Evolutionary conservation across 2,113 vertebrate species (phyloP), one percentile per base, ranked within the genome.

Genomic region (Pagrus major): DNA sequence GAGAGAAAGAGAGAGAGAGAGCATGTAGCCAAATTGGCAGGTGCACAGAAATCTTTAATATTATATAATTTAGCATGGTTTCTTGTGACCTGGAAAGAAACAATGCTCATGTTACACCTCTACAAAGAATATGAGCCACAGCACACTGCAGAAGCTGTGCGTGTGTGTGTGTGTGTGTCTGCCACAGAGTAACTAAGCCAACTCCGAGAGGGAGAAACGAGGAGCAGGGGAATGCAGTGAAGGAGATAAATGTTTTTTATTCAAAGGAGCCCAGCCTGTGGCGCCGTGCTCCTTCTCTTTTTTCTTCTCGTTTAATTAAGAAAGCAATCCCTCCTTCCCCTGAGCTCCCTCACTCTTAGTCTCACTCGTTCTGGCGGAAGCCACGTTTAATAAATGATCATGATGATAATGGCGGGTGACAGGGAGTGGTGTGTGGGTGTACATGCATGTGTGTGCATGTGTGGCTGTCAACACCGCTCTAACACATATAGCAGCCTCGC

Each of bases 371-470:
- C 83, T 88, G 79, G 89, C 56, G 69, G 78, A 88, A 88, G 87
- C 71, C 88, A 84, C 81, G 52, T 90, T 93, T 92, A 93, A 92
- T 92, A 94, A 93, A 93, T 94, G 78, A 94, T 94, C 80, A 68
- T 64, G 86, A 91, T 68, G 89, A 89, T 92, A 87, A 93, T 86
- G 66, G 55, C 56, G 86, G 68, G 72, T 86, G 91, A 91, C 81
- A 81, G 33, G 51, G 61, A 84, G 85, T 47, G 71, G 76, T 80
- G 82, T 39, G 59, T 9, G 23, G 15, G 49, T 58, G 42, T 58
- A 60, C 68, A 76, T 71, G 68, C 51, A 52, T 84, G 42, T 71
- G 58, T 69, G 58, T 60, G 61, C 21, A 41, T 56, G 46, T 55
- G 35, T 79, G 64, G 51, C 83, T 72, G 83, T 77, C 84, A 84